phyloP scores from a whole-genome alignment of 2,797 vertebrate genomes.

The Notoglanidium macrostoma region DNA sequence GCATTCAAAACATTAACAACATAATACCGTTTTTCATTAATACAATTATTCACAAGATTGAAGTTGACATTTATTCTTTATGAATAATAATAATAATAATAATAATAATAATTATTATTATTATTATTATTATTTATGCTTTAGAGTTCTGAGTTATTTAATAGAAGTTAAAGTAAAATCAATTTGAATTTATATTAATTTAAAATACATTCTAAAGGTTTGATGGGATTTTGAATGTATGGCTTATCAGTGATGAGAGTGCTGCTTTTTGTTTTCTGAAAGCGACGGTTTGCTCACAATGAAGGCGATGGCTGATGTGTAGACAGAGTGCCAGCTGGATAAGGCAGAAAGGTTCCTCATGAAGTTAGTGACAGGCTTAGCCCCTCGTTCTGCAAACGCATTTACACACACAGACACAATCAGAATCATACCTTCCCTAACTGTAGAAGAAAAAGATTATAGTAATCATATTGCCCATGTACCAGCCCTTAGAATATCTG shows the following conservation, averaged over 20 bases:
- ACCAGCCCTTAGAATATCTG: neutral
- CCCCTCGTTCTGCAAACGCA: conserved; percentile 83
- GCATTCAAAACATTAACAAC: too few relatives aligned
- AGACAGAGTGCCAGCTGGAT: conserved; percentile 95
- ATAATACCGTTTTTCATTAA: neutral
- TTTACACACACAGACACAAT: conserved; percentile 17
- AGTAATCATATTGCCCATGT: neutral
- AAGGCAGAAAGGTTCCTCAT: conserved; percentile 94
- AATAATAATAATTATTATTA: too few relatives aligned
- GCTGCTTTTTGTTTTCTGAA: neutral
- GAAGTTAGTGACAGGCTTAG: conserved; percentile 94
- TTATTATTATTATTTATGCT: too few relatives aligned
- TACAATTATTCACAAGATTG: too few relatives aligned
- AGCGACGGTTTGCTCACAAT: conserved; percentile 79
- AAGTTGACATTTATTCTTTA: neutral
- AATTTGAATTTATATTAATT: too few relatives aligned
- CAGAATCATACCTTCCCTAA: neutral
- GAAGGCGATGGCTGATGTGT: conserved; percentile 96
- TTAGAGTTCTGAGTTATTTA: neutral
- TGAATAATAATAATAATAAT: too few relatives aligned
- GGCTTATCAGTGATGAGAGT: neutral
- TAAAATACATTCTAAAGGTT: too few relatives aligned
- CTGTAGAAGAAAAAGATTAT: neutral
- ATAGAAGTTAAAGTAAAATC: too few relatives aligned
- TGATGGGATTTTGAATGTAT: neutral